Evolutionary conservation across 2,113 vertebrate species (phyloP), one percentile per base, ranked within the genome.

Genomic region (Cephalopholis sonnerati): DNA sequence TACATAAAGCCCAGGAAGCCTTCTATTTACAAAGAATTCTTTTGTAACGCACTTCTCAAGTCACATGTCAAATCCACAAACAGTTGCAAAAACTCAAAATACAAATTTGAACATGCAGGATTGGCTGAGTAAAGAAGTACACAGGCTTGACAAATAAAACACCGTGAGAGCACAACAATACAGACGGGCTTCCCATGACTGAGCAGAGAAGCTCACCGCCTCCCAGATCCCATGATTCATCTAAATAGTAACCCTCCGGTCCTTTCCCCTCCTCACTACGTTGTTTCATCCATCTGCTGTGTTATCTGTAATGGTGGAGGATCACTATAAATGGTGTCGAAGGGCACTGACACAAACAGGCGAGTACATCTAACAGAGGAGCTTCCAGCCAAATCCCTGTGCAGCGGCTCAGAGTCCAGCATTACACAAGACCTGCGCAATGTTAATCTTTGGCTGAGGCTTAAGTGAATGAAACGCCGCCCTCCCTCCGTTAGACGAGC

Each of bases 371-470:
- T 68, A 79, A 87, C 62, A 55, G 63, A 78, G 55, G 29, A 81
- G 82, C 76, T 85, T 67, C 70, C 82, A 89, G 77, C 76, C 84
- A 86, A 91, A 91, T 91, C 90, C 87, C 82, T 1, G 67, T 6
- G 69, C 89, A 78, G 86, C 32, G 25, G 87, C 87, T 89, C 86
- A 82, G 85, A 87, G 86, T 88, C 85, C 85, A 57, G 83, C 74
- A 25, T 91, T 91, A 87, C 80, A 93, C 88, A 91, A 91, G 86
- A 91, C 82, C 87, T 79, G 87, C 16, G 55, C 85, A 78, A 81
- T 85, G 86, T 89, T 92, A 93, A 93, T 91, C 86, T 91, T 84
- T 25, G 24, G 77, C 91, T 68, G 68, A 68, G 75, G 89, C 84
- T 91, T 90, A 87, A 88, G 88, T 89, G 89, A 91, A 86, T 85